Conservation (phyloP, 1,140 invertebrate species). For the Megathymus violae region DNA sequence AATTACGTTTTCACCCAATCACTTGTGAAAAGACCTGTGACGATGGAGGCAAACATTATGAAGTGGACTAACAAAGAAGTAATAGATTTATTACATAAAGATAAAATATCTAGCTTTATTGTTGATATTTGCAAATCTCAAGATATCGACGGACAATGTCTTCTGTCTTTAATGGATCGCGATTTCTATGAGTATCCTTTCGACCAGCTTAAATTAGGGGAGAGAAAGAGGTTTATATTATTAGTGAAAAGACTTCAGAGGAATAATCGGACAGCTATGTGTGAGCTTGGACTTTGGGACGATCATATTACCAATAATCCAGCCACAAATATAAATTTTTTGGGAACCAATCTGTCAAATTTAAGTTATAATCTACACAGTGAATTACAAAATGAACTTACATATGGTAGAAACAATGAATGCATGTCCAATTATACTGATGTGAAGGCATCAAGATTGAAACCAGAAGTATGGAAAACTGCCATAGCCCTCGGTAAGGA, state of each 20-base stretch:
- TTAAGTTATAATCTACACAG: constrained; percentile 79
- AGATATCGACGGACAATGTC: constrained; percentile 78
- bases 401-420: constrained; percentile 62
- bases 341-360: constrained; percentile 79
- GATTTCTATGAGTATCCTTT: constrained; percentile 81
- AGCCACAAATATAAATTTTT: constrained; percentile 79
- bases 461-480: constrained; percentile 83
- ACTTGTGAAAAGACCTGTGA: constrained; percentile 37
- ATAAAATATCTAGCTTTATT: constrained; percentile 72
- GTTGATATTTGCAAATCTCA: constrained; percentile 72
- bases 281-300: constrained; percentile 74
- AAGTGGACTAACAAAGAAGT: constrained; percentile 82
- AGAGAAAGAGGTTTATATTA: constrained; percentile 77
- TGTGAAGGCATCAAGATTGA: constrained; percentile 77
- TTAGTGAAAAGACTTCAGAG: constrained; percentile 77
- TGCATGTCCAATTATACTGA: constrained; percentile 69
- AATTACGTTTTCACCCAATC: constrained; percentile 10
- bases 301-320: constrained; percentile 63
- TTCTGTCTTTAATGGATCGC: constrained; percentile 74
- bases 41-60: constrained; percentile 75
- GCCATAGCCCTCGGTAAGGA: constrained; percentile 78
- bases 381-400: constrained; percentile 64
- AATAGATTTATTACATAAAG: constrained; percentile 79
- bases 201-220: constrained; percentile 72
- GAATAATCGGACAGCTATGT: constrained; percentile 75